phyloP scores from a whole-genome alignment of 2,113 vertebrate species.

The Leptosomus discolor region DNA sequence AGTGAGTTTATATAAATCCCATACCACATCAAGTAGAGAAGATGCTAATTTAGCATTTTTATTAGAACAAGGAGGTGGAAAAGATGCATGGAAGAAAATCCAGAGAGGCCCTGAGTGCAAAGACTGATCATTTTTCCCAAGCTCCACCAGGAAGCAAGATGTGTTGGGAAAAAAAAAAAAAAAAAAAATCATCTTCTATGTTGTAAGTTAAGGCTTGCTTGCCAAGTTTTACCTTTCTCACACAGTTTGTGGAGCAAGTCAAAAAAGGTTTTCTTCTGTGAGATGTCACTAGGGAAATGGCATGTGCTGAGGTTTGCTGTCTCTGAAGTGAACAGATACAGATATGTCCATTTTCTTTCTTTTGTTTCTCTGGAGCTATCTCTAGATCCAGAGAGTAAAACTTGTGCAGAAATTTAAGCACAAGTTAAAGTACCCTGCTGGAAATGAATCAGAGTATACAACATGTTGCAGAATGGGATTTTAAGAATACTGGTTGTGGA shows the following conservation, averaged over 20 bases:
- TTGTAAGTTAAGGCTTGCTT: neutral
- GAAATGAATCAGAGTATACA: neutral
- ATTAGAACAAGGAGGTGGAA: neutral
- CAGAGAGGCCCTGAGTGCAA: neutral
- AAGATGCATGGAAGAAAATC: neutral
- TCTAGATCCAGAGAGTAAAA: neutral
- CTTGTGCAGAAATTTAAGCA: neutral
- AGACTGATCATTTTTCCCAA: neutral
- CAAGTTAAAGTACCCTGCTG: neutral
- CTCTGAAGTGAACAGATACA: neutral
- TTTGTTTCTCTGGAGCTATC: neutral
- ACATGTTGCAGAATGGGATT: neutral
- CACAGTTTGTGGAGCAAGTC: neutral
- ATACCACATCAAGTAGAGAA: neutral
- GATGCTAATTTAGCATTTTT: neutral
- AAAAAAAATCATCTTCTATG: neutral
- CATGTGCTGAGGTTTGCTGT: neutral
- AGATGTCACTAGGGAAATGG: neutral
- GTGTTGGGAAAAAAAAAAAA: fast-evolving
- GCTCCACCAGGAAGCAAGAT: neutral
- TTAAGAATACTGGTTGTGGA: neutral
- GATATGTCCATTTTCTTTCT: neutral
- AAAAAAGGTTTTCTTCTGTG: neutral
- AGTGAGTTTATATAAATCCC: neutral
- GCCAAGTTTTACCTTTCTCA: neutral